These are phyloP conservation scores for Apodemus agrarius DNA, from an alignment of 2,797 vertebrate genomes.

Conservation along the genomic window DNA sequence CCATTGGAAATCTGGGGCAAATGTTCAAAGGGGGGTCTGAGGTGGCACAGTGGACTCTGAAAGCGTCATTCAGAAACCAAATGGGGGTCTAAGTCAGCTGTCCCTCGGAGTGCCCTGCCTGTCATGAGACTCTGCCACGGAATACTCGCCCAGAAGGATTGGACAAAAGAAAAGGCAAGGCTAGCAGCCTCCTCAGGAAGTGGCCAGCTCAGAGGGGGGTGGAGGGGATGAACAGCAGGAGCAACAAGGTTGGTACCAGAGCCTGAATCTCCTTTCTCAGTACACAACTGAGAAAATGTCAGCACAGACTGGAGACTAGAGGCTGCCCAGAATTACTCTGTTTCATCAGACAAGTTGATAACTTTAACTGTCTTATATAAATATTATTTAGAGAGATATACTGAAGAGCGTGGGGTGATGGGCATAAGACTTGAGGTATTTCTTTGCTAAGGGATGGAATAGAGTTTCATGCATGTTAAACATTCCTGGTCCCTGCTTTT, in stretches of 20 bases:
- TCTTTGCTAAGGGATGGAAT: neutral
- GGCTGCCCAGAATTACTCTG: neutral
- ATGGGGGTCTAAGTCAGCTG: neutral
- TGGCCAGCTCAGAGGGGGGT: too few relatives aligned
- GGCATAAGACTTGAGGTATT: neutral
- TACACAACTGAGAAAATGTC: neutral
- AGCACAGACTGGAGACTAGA: neutral
- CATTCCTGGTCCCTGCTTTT: neutral
- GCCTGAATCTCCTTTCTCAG: neutral
- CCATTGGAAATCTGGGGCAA: neutral
- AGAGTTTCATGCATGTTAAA: neutral
- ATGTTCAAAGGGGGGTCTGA: neutral
- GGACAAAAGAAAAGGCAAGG: neutral
- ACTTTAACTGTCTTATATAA: neutral
- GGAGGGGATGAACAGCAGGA: neutral
- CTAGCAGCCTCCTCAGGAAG: neutral
- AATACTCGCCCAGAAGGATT: neutral
- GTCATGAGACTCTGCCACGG: neutral
- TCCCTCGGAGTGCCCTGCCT: too few relatives aligned
- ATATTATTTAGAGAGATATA: neutral
- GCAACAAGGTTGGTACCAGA: too few relatives aligned
- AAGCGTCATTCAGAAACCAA: conserved; percentile 22
- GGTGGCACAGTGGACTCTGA: too few relatives aligned
- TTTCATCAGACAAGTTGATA: neutral
- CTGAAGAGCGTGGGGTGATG: neutral